Evolutionary conservation across 2,113 vertebrate genomes (phyloP).

Genomic region (Bothrops jararaca): DNA sequence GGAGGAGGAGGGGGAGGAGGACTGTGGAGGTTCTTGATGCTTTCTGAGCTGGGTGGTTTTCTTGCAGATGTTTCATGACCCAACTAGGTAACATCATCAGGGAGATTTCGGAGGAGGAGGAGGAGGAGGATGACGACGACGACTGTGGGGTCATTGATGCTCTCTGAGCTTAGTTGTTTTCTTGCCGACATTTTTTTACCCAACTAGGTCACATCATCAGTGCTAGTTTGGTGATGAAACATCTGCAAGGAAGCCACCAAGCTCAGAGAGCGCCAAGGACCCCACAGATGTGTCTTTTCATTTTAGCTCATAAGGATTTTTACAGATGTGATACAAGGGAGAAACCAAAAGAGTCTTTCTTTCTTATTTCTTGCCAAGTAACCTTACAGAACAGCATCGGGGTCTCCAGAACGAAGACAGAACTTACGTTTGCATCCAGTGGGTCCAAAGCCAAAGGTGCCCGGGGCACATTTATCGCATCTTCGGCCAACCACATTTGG

Average conservation of each 20-base stretch:
- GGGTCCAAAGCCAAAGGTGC: constrained; percentile 91
- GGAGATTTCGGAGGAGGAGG: neutral
- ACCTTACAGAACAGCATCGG: neutral
- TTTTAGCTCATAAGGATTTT: neutral
- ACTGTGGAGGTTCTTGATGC: no score
- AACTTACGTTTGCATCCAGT: constrained; percentile 87
- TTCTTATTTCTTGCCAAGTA: neutral
- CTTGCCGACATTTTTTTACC: neutral
- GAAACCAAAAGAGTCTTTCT: no score
- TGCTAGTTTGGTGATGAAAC: neutral
- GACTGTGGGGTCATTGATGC: neutral
- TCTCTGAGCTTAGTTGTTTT: neutral
- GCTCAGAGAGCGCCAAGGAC: neutral
- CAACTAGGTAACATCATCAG: no score
- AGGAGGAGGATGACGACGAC: no score
- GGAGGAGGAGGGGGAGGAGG: no score
- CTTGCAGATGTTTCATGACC: no score
- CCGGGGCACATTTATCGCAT: constrained; percentile 84
- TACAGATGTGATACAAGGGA: neutral
- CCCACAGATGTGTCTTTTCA: neutral
- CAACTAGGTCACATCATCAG: neutral
- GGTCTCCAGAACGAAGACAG: neutral
- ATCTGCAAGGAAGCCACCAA: neutral
- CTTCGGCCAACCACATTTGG: constrained; percentile 86
- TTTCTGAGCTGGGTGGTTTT: no score